Percentiles rank a stretch among this genome's conserved stretches.
These are phyloP conservation scores for Sepiola atlantica DNA, from an alignment of 2,888 invertebrate species.

Conservation along the genomic window DNA sequence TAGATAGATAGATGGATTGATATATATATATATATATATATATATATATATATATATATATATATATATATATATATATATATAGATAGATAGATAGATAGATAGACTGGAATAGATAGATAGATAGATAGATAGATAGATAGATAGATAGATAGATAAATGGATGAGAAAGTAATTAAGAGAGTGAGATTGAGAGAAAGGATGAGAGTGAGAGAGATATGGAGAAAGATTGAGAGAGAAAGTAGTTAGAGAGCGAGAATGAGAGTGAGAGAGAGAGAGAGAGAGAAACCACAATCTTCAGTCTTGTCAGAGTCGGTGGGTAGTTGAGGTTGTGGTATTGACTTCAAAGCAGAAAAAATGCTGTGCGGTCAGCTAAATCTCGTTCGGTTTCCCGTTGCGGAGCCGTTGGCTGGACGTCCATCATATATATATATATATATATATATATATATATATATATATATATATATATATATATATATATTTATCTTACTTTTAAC, in stretches of 20 bases:
- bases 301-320: background rate
- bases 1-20: background rate
- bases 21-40: too few relatives aligned
- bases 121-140: background rate
- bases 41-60: too few relatives aligned
- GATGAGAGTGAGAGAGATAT: too few relatives aligned
- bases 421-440: too few relatives aligned
- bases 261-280: background rate
- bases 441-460: too few relatives aligned
- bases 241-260: background rate
- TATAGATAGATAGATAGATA: background rate
- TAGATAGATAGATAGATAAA: background rate
- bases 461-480: too few relatives aligned
- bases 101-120: too few relatives aligned
- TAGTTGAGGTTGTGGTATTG: background rate
- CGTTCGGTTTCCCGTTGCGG: background rate
- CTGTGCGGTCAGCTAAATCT: background rate
- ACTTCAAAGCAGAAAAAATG: background rate
- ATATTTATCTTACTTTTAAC: too few relatives aligned
- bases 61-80: too few relatives aligned
- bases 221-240: background rate
- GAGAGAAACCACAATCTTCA: background rate
- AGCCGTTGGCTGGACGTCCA: background rate
- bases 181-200: background rate
- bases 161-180: background rate